These are phyloP conservation scores for Microctenopoma stevenorrisi DNA, from an alignment of 2,797 vertebrate genomes.

Conservation along the genomic window DNA sequence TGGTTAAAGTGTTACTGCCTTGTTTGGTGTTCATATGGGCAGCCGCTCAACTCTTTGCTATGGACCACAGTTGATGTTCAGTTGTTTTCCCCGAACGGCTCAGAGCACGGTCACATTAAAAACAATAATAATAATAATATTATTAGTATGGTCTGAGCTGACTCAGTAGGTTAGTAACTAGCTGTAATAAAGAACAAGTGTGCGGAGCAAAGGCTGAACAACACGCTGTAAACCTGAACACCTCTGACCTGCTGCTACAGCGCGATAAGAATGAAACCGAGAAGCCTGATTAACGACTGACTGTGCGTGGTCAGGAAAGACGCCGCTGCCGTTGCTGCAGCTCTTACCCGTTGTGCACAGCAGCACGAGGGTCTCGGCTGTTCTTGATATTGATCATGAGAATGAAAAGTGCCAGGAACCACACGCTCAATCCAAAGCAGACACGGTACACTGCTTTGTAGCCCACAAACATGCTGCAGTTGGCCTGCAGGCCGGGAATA, in stretches of 20 bases:
- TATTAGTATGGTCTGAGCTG: too few species aligned
- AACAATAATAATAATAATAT: too few species aligned
- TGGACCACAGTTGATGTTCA: too few species aligned
- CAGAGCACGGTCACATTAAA: too few species aligned
- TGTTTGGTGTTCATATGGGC: too few species aligned
- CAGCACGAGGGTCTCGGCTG: conserved; percentile 89
- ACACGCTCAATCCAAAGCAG: conserved; percentile 91
- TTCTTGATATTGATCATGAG: conserved; percentile 91
- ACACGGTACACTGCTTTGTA: conserved; percentile 94
- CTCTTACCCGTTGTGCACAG: conserved; percentile 92
- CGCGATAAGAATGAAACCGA: not conserved
- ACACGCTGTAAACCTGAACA: too few species aligned
- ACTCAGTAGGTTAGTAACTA: too few species aligned
- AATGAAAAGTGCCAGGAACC: conserved; percentile 87
- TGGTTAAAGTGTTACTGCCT: too few species aligned
- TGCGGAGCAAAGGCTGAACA: too few species aligned
- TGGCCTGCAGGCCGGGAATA: conserved; percentile 72
- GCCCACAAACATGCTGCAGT: conserved; percentile 90
- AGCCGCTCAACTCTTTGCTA: too few species aligned
- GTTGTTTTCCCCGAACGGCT: too few species aligned
- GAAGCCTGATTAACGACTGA: not conserved
- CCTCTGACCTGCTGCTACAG: not conserved
- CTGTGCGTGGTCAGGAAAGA: not conserved
- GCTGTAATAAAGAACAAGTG: too few species aligned
- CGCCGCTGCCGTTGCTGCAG: not conserved